Conservation (phyloP, 1,140 invertebrate species). For the Leptinotarsa undecemlineata region DNA sequence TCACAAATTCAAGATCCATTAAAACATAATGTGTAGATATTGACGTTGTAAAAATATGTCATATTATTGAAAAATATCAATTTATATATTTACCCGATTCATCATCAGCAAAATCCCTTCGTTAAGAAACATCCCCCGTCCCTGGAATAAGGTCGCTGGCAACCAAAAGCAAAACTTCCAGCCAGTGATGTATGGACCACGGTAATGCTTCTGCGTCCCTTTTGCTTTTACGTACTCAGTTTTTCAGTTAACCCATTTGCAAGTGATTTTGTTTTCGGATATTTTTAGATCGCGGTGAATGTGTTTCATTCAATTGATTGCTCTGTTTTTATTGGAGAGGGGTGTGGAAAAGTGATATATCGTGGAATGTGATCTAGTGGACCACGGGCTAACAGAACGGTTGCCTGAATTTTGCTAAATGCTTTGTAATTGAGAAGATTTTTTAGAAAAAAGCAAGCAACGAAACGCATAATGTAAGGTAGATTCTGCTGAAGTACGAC, state of each 20-base stretch:
- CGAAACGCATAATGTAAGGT: neutral
- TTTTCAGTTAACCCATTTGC: conserved; percentile 19
- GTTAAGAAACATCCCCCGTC: neutral
- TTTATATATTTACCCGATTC: neutral
- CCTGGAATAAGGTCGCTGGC: conserved; percentile 20
- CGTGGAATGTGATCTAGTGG: neutral
- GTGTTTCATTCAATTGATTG: neutral
- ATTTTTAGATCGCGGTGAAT: neutral
- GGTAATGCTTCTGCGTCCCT: conserved; percentile 15
- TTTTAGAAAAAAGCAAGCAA: neutral
- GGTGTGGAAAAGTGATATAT: neutral
- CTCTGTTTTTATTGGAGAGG: neutral
- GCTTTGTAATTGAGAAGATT: neutral
- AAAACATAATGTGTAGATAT: no score
- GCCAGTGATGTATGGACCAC: conserved; percentile 10
- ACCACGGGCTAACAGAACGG: neutral
- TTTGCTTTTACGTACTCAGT: conserved; percentile 20
- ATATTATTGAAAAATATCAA: no score
- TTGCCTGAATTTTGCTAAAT: neutral
- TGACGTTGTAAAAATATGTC: no score
- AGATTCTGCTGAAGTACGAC: no score
- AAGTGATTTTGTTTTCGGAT: conserved; percentile 16
- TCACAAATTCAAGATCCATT: no score
- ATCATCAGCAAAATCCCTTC: neutral
- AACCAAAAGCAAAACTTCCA: conserved; percentile 16